Evolutionary conservation across 2,113 vertebrate genomes (phyloP), one percentile per base, ranked within the genome.

Genomic region (Amazona guildingii): DNA sequence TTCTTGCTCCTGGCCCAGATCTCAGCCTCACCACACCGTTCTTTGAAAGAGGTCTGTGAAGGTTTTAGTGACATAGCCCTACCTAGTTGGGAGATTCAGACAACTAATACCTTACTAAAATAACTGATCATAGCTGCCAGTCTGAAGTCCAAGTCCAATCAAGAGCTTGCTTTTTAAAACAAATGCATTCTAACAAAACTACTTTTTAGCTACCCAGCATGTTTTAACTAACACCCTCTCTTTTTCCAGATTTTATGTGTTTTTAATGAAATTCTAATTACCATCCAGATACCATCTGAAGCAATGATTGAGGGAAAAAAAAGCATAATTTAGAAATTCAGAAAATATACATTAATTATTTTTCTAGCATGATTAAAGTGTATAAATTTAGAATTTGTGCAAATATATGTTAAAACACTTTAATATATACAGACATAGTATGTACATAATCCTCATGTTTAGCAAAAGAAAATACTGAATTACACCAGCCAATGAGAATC

Each of bases 341-440:
- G 75, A 88, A 96, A 94, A 94, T 93, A 92, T 54, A 72, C 37
- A 96, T 92, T 90, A 93, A 81, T 89, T 91, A 72, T 90, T 91
- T 86, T 94, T 57, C 85, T 48, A 83, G 59, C 41, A 57, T 49
- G 24, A 90, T 62, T 77, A 76, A 83, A 80, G 7, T 43, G 48
- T 74, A 70, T 76, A 81, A 92, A 78, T 74, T 76, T 73, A 52
- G 35, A 85, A 76, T 80, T 51, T 81, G n/a, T 41, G 76, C 74
- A 97, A 96, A 90, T 88, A 87, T 33, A 66, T 54, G 61, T 88
- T 95, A 83, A 88, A 74, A 35, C 49, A 27, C 90, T 88, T 69
- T 73, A 93, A 86, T 49, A 77, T 54, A 86, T 48, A 62, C 75
- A 83, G 91, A 64, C 2, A 3, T 35, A 80, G n/a, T 41, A 46